phyloP scores from a whole-genome alignment of 2,888 invertebrate species.

The Tromatobia lineatoria region DNA sequence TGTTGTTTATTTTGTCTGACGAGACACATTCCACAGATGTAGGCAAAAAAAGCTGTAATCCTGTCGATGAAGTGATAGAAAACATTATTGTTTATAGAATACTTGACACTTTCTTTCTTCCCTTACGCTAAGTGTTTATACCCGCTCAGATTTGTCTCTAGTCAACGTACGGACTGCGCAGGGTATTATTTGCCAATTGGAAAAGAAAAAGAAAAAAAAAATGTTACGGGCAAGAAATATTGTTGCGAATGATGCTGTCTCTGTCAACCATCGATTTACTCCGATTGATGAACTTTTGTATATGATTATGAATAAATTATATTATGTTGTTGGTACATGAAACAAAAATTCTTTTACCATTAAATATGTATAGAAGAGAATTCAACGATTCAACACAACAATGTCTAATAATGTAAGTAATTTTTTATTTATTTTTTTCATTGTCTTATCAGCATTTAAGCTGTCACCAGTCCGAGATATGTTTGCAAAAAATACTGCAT shows the following conservation, averaged over 20 bases:
- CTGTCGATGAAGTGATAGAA: constrained; percentile 8
- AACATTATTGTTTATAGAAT: constrained; percentile 24
- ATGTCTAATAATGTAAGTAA: too few species aligned
- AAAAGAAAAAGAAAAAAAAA: constrained; percentile 55
- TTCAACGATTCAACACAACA: background rate
- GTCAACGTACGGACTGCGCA: constrained; percentile 76
- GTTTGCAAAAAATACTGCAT: too few species aligned
- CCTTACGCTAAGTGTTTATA: constrained; percentile 57
- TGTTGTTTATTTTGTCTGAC: constrained; percentile 66
- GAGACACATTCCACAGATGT: constrained; percentile 67
- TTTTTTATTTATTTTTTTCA: too few species aligned
- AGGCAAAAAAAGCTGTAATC: constrained; percentile 25
- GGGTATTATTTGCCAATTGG: constrained; percentile 73
- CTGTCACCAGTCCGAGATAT: too few species aligned
- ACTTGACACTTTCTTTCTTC: constrained; percentile 11
- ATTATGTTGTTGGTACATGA: constrained; percentile 80
- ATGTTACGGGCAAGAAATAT: constrained; percentile 68
- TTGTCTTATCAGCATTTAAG: too few species aligned
- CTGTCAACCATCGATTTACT: constrained; percentile 76
- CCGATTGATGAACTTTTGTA: constrained; percentile 80
- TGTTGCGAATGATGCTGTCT: constrained; percentile 76
- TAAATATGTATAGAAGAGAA: background rate
- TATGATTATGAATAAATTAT: constrained; percentile 83
- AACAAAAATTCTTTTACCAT: constrained; percentile 8
- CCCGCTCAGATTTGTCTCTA: constrained; percentile 74